phyloP scores from a whole-genome alignment of 1,140 invertebrate species.

The Phymorhynchus buccinoides region DNA sequence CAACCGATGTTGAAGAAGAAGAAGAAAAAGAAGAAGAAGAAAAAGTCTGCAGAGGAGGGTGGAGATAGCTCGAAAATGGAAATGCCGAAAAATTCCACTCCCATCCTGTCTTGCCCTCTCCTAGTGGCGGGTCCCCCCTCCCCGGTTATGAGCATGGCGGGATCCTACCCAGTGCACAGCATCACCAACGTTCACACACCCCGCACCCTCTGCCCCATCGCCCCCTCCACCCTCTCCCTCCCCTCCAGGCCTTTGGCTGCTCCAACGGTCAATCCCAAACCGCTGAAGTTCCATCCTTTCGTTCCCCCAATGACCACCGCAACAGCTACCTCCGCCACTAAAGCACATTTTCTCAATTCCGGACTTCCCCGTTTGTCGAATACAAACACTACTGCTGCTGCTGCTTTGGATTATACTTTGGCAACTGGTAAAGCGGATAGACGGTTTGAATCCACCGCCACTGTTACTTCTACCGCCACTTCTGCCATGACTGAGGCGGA shows the following conservation, averaged over 20 bases:
- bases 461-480: too few relatives aligned
- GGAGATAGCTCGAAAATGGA: not conserved
- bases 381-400: too few relatives aligned
- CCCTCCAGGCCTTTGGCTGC: not conserved
- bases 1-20: not conserved
- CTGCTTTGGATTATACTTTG: too few relatives aligned
- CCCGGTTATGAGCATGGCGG: not conserved
- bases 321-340: too few relatives aligned
- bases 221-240: not conserved
- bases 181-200: not conserved
- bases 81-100: not conserved
- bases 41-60: not conserved
- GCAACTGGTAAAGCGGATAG: too few relatives aligned
- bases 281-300: not conserved
- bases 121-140: not conserved
- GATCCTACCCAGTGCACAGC: not conserved
- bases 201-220: not conserved
- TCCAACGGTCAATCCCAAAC: too few relatives aligned
- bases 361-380: too few relatives aligned
- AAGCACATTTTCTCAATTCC: too few relatives aligned
- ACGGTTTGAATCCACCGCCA: too few relatives aligned
- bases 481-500: too few relatives aligned
- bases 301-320: not conserved
- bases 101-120: not conserved
- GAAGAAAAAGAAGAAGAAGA: slow-evolving; percentile 28